Base-by-base conservation (phyloP, 2,113 vertebrate species). In the Rhinolophus ferrumequinum region DNA sequence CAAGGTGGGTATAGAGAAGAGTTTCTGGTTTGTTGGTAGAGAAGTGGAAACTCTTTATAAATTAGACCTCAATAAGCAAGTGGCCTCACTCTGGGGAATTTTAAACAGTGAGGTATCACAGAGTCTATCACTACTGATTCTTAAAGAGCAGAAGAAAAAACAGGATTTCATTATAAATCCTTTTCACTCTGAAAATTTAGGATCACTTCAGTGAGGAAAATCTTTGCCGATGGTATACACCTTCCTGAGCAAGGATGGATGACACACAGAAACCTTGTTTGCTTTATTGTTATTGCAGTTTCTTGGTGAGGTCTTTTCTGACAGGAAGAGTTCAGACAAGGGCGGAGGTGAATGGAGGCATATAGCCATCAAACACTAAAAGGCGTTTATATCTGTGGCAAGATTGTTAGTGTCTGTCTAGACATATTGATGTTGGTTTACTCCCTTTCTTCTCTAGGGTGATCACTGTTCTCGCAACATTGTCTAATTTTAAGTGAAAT, bases 121-220 rank as follows among this genome's bases (percentile, higher is more conserved):
- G 69, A 75, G 12, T 81, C 41, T 33, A 77, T 60, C 12, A 26
- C 13, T 75, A 72, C 38, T 77, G 18, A 76, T 95, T 26, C 52
- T 70, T 67, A 72, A 58, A 72, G 47, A 95, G 22, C 41, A 90
- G 21, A 60, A 79, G n/a, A n/a, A 92, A 11, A 47, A 83, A 52
- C 5, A 24, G 4, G 7, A 64, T 47, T 93, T 80, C 41, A 80
- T 81, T 89, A 60, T 54, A 80, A 75, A 90, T 90, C 62, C 26
- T 84, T 86, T 95, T 83, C 26, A 80, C n/a, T 81, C 30, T 66
- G 90, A 24, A 96, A 47, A 83, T 89, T 87, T 90, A 72, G 54
- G 92, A 50, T 72, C 56, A 76, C 26, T 77, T 83, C 33, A 70
- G 35, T 47, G 35, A 90, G 33, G 19, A 90, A 19, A 73, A 3